phyloP scores from a whole-genome alignment of 2,113 vertebrate genomes.

The Paraplagusia blochii region DNA sequence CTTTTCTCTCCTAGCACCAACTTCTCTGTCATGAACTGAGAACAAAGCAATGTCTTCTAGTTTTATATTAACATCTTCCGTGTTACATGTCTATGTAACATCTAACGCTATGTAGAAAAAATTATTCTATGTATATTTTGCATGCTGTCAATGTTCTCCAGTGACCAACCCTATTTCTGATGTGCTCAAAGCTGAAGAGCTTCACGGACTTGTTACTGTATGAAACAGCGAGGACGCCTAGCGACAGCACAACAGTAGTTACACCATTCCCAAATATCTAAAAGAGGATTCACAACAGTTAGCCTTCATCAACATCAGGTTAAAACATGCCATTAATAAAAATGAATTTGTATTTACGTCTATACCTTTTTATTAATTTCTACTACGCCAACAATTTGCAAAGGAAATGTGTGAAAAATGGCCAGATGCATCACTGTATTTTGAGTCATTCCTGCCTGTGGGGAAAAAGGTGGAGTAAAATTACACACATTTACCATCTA shows the following conservation, averaged over 20 bases:
- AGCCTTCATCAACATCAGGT: neutral
- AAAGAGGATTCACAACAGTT: constrained; percentile 20
- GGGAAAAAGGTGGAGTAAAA: neutral
- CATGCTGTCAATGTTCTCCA: too few relatives aligned
- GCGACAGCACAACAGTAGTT: constrained; percentile 86
- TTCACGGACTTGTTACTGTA: constrained; percentile 86
- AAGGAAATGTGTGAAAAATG: constrained; percentile 86
- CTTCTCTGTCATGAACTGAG: constrained; percentile 84
- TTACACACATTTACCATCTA: too few relatives aligned
- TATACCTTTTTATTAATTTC: constrained; percentile 89
- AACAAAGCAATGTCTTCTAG: constrained; percentile 55
- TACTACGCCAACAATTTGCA: constrained; percentile 86
- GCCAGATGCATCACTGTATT: constrained; percentile 84
- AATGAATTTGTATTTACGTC: too few relatives aligned
- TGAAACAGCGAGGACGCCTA: constrained; percentile 89
- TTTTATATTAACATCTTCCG: too few relatives aligned
- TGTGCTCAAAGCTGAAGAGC: constrained; percentile 90
- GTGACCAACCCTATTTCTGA: constrained; percentile 81
- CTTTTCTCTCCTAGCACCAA: constrained; percentile 83
- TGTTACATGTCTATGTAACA: too few relatives aligned
- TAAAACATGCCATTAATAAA: too few relatives aligned
- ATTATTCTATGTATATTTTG: too few relatives aligned
- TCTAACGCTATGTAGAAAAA: too few relatives aligned
- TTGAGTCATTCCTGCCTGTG: constrained; percentile 81
- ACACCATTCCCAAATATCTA: constrained; percentile 89